These are phyloP conservation scores for Drusus annulatus DNA, from an alignment of 1,140 invertebrate species.

Conservation along the genomic window DNA sequence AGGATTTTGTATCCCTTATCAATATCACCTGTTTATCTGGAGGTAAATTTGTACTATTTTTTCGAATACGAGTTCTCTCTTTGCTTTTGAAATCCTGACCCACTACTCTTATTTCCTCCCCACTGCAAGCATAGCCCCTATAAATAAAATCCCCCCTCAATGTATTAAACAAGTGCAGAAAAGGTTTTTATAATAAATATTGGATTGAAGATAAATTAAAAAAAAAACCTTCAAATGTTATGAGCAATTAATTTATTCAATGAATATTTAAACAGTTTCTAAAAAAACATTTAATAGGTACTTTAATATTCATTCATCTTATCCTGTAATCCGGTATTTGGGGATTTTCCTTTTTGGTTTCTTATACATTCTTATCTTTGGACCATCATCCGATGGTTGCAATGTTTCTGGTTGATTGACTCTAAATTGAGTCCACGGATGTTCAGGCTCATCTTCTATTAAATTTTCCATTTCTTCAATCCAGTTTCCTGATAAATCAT, in stretches of 20 bases:
- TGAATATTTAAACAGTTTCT: background rate
- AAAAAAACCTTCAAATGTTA: too few relatives aligned
- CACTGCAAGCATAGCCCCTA: too few relatives aligned
- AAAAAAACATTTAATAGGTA: background rate
- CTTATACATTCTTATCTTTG: conserved; percentile 41
- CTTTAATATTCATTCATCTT: background rate
- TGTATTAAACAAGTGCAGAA: too few relatives aligned
- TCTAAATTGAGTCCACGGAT: conserved; percentile 75
- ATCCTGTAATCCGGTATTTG: conserved; percentile 46
- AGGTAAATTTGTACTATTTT: too few relatives aligned
- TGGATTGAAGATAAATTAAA: too few relatives aligned
- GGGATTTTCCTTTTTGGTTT: conserved; percentile 18
- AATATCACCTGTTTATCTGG: too few relatives aligned
- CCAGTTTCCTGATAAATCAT: background rate
- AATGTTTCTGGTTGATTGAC: conserved; percentile 58
- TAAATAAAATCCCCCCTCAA: too few relatives aligned
- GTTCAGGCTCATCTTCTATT: conserved; percentile 66
- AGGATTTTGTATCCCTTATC: too few relatives aligned
- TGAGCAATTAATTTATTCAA: background rate
- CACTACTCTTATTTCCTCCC: too few relatives aligned
- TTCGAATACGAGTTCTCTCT: too few relatives aligned
- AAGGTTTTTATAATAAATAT: too few relatives aligned
- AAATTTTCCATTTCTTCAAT: conserved; percentile 17
- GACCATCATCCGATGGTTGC: conserved; percentile 18
- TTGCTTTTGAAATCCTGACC: too few relatives aligned